Percentiles rank a stretch among this genome's conserved stretches.
Conservation (phyloP, 2,888 invertebrate genomes). For the Drosophila robusta region DNA sequence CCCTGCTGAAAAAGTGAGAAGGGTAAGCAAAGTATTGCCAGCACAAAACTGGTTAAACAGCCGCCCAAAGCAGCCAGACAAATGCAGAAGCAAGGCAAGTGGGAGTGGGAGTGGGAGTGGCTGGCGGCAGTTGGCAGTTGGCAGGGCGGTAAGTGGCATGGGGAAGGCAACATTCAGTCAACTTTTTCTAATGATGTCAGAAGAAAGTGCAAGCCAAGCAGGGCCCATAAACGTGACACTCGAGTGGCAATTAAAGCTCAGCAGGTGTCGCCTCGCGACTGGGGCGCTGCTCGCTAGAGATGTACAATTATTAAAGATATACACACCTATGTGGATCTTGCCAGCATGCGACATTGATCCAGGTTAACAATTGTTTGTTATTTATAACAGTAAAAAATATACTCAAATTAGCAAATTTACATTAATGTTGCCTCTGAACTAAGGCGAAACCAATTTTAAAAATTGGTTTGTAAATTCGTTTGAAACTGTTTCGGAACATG, state of each 20-base stretch:
- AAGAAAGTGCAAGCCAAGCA: constrained; percentile 72
- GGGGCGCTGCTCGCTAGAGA: constrained; percentile 18
- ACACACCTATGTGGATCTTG: too few relatives aligned
- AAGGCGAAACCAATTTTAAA: too few relatives aligned
- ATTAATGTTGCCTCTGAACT: too few relatives aligned
- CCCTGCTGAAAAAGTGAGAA: constrained; percentile 1
- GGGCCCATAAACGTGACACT: constrained; percentile 66
- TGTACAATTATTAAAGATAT: constrained; percentile 5
- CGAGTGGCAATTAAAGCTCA: constrained; percentile 68
- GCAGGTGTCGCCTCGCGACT: constrained; percentile 40
- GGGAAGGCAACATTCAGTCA: constrained; percentile 39
- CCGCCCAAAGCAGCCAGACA: background rate
- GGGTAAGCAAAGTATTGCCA: constrained; percentile 4
- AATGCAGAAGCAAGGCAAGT: background rate
- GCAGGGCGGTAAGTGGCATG: background rate
- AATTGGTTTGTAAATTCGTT: too few relatives aligned
- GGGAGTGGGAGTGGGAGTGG: background rate
- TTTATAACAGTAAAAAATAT: too few relatives aligned
- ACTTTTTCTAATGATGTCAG: constrained; percentile 61
- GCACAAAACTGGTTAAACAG: constrained; percentile 16
- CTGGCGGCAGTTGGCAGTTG: background rate
- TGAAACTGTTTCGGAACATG: too few relatives aligned
- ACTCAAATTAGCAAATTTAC: too few relatives aligned
- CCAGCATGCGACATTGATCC: too few relatives aligned
- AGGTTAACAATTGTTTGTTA: too few relatives aligned